Evolutionary conservation across 2,888 invertebrate genomes (phyloP).

Genomic region (Scaptodrosophila latifasciaeformis): DNA sequence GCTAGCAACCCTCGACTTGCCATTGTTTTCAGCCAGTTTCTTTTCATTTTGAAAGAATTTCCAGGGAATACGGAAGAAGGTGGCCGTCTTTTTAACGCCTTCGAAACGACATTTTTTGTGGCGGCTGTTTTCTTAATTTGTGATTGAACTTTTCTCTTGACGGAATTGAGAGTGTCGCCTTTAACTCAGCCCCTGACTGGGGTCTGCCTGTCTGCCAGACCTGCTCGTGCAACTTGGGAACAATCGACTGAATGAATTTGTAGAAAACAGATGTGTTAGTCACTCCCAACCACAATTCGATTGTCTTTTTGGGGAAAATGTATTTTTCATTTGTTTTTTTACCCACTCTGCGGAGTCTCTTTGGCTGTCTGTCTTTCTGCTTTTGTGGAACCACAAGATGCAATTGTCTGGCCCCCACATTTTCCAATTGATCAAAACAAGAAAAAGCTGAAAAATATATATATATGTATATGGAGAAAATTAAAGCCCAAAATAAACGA

Average conservation of each 20-base stretch:
- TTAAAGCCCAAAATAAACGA: slow-evolving; percentile 42
- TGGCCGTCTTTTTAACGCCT: slow-evolving; percentile 48
- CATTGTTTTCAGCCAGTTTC: slow-evolving; percentile 54
- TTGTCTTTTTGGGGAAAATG: slow-evolving; percentile 18
- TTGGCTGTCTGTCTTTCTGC: background rate
- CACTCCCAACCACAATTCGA: background rate
- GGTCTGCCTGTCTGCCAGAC: slow-evolving; percentile 23
- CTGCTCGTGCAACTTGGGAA: slow-evolving; percentile 28
- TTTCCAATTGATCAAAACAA: background rate
- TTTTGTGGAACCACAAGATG: slow-evolving; percentile 38
- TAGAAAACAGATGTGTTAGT: slow-evolving; percentile 60
- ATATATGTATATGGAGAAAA: slow-evolving; percentile 28
- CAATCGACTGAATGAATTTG: slow-evolving; percentile 62
- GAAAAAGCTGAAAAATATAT: too few species aligned
- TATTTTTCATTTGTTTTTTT: slow-evolving; percentile 38
- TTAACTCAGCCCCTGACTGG: background rate
- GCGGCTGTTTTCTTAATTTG: slow-evolving; percentile 68
- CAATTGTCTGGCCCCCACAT: slow-evolving; percentile 29
- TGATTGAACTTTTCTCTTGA: slow-evolving; percentile 69
- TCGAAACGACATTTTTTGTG: slow-evolving; percentile 50
- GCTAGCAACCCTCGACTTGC: slow-evolving; percentile 8
- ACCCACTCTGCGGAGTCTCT: background rate
- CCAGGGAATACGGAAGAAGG: slow-evolving; percentile 1
- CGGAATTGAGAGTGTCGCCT: slow-evolving; percentile 47
- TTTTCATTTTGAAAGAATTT: slow-evolving; percentile 22